These are phyloP conservation scores for Pristiophorus japonicus DNA, from an alignment of 2,113 vertebrate genomes.

Conservation along the genomic window DNA sequence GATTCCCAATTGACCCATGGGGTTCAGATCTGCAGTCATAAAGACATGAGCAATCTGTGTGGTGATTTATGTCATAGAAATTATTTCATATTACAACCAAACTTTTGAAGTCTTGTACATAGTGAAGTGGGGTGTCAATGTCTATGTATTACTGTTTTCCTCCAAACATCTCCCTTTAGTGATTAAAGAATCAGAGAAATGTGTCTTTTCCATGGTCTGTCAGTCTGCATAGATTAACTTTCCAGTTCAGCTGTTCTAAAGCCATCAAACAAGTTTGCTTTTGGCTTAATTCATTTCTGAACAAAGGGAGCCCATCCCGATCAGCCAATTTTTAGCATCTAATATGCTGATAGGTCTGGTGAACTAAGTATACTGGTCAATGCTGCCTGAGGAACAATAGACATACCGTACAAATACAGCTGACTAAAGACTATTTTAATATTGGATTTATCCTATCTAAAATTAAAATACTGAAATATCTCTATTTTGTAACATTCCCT, in stretches of 20 bases:
- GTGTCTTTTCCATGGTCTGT: neutral
- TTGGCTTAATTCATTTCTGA: neutral
- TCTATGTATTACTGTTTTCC: neutral
- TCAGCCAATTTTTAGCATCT: neutral
- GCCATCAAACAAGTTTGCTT: neutral
- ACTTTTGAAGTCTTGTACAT: neutral
- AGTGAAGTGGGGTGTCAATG: neutral
- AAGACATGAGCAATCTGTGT: neutral
- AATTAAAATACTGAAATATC: neutral
- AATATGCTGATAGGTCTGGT: neutral
- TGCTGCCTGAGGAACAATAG: neutral
- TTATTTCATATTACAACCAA: neutral
- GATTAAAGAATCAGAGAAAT: neutral
- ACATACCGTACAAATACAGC: neutral
- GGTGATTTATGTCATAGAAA: neutral
- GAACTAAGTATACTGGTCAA: neutral
- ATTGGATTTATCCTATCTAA: neutral
- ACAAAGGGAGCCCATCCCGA: neutral
- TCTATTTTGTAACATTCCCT: neutral
- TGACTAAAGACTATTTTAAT: neutral
- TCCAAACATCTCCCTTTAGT: neutral
- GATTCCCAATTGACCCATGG: neutral
- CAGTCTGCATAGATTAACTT: neutral
- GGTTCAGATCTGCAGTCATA: neutral
- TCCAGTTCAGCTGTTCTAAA: neutral